Conservation (phyloP, 2,113 vertebrate genomes). For the Gobio gobio region DNA sequence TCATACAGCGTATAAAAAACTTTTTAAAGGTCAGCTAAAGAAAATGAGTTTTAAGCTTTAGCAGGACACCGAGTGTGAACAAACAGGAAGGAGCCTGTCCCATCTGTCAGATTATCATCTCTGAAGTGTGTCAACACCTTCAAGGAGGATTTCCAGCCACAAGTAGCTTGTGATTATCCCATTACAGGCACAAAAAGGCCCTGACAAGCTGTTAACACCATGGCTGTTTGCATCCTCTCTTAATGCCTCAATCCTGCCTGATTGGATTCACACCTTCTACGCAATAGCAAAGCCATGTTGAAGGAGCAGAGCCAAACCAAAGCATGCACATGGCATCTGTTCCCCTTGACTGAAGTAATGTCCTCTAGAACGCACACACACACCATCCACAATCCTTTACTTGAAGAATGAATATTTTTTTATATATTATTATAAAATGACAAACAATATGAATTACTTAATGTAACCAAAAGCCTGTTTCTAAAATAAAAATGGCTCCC, state of each 20-base stretch:
- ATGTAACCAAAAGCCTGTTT: background rate
- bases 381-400: background rate
- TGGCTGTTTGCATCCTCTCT: constrained; percentile 55
- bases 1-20: background rate
- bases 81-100: constrained; percentile 44
- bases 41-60: background rate
- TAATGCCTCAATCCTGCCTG: constrained; percentile 72
- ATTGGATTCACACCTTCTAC: constrained; percentile 76
- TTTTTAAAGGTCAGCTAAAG: constrained; percentile 1
- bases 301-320: constrained; percentile 14
- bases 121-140: constrained; percentile 64
- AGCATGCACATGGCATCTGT: constrained; percentile 28
- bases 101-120: constrained; percentile 66
- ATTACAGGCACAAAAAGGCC: constrained; percentile 74
- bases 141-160: constrained; percentile 68
- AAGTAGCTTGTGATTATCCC: constrained; percentile 74
- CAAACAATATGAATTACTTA: too few relatives aligned
- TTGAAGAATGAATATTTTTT: background rate
- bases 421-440: background rate
- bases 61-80: constrained; percentile 1
- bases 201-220: constrained; percentile 72
- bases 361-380: background rate
- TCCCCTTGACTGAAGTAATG: background rate
- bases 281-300: constrained; percentile 49
- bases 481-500: background rate